Evolutionary conservation across 2,888 invertebrate species (phyloP), one percentile per base, ranked within the genome.

Genomic region (Drosophila fungiperda): DNA sequence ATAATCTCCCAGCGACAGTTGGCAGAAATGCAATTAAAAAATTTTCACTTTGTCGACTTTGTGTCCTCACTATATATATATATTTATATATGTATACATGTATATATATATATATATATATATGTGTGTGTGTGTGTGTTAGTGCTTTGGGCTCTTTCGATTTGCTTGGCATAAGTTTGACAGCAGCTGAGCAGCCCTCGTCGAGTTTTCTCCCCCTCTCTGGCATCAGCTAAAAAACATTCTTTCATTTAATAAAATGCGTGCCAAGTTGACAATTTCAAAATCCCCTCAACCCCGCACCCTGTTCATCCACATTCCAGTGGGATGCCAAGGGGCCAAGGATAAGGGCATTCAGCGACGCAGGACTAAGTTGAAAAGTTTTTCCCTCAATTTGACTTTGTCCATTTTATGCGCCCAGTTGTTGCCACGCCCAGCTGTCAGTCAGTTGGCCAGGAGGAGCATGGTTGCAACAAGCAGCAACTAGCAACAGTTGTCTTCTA

Each of bases 1-100:
- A 89, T 86, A 88, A 90, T 88, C 89, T 29, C 82, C 69, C 74
- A 81, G 83, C 75, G 90, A 88, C 88, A 88, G 88, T 88, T 88
- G 90, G 88, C 76, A 90, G 83, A 87, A 88, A 88, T 88, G 87
- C 90, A 88, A 88, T 88, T 88, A 88, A 90, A 88, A 89, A 90
- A 89, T 89, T 75, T 86, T 89, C 83, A 81, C 88, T 88, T 79
- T 64, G 33, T 61, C n/a, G 62, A 55, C 23, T 52, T 45, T 45
- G 57, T 61, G 38, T 53, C 38, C 48, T 40, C 20, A 15, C 20
- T n/a, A 29, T 7, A 12, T 45, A 45, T 45, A 20, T 20, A 20
- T 12, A 20, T 7, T 6, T 20, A 6, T 20, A 9, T 1, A 11
- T n/a, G 11, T n/a, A 42, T 20, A 42, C 6, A 12, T 20, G 6